Conservation (phyloP, 2,113 vertebrate genomes). For the Ptychochromis oligacanthus region DNA sequence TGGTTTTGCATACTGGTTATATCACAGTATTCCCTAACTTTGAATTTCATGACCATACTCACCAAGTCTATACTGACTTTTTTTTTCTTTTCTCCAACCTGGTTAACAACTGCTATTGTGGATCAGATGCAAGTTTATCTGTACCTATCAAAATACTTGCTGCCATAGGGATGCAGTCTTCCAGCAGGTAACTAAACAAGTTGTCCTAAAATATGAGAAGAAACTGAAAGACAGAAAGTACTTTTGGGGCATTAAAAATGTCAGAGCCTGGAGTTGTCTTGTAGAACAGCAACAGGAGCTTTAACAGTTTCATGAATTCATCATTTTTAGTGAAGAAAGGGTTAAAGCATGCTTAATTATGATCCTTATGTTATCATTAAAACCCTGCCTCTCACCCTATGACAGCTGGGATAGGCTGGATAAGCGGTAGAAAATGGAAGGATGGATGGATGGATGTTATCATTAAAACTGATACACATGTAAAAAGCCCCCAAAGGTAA, state of each 20-base stretch:
- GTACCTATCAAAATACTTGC: neutral
- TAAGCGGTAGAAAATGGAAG: too few species aligned
- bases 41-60: neutral
- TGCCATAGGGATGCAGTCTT: neutral
- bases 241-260: neutral
- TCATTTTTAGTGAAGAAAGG: neutral
- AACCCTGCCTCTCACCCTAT: too few species aligned
- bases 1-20: neutral
- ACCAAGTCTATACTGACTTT: neutral
- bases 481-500: neutral
- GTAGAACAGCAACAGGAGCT: too few species aligned
- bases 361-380: too few species aligned
- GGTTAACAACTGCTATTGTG: neutral
- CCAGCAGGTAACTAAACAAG: neutral
- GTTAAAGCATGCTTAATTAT: neutral
- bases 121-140: neutral
- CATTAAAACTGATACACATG: neutral
- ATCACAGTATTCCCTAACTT: neutral
- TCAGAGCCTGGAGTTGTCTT: neutral
- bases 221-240: neutral
- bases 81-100: neutral
- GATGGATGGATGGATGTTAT: too few species aligned
- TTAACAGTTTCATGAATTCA: neutral
- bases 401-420: too few species aligned
- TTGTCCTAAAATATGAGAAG: neutral